Evolutionary conservation across 2,888 invertebrate species (phyloP).

Genomic region (Bimastos eiseni): DNA sequence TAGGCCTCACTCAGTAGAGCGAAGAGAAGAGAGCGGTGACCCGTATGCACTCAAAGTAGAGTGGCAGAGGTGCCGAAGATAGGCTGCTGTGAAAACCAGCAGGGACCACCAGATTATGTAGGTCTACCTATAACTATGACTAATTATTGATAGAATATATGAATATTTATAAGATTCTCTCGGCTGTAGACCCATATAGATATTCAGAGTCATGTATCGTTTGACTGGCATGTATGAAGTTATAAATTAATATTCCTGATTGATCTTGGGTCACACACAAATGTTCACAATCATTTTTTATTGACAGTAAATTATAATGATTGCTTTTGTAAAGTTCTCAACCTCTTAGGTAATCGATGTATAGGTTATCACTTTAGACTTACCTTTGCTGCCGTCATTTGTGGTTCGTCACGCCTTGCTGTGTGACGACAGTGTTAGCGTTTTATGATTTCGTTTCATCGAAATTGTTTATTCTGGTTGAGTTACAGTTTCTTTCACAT

Average conservation of each 20-base stretch:
- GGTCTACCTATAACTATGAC: no score
- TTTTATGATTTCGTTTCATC: neutral
- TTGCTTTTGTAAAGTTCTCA: no score
- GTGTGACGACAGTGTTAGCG: neutral
- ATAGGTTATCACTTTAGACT: neutral
- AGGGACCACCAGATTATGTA: no score
- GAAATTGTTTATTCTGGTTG: neutral
- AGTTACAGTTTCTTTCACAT: neutral
- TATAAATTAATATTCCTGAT: neutral
- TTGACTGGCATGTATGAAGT: no score
- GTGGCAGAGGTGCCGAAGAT: no score
- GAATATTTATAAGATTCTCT: neutral
- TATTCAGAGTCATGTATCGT: no score
- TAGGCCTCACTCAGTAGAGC: no score
- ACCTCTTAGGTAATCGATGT: neutral
- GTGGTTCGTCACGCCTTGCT: neutral
- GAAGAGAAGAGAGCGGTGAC: no score
- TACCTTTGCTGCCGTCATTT: neutral
- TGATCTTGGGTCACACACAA: neutral
- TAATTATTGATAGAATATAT: neutral
- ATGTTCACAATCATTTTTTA: neutral
- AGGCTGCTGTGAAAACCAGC: no score
- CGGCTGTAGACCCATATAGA: neutral
- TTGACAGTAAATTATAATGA: neutral
- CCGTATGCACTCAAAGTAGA: no score